These are phyloP conservation scores for Drosophila elegans DNA, from an alignment of 1,140 invertebrate species.

Conservation along the genomic window DNA sequence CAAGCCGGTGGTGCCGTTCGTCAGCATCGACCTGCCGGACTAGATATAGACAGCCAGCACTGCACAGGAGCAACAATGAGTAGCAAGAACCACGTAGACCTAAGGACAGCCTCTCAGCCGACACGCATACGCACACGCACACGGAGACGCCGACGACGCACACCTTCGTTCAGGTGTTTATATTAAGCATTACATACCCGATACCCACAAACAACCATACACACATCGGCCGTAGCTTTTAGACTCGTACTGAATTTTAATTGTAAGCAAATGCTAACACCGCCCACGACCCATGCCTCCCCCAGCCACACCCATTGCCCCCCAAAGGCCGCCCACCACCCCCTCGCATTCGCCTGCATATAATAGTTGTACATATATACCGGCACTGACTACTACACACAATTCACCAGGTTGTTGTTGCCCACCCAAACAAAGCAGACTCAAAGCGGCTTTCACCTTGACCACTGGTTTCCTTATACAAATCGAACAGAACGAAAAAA, in stretches of 20 bases:
- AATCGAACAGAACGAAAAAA: not conserved
- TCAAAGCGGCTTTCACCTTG: slow-evolving; percentile 1
- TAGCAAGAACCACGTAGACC: slow-evolving; percentile 34
- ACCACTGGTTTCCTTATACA: not conserved
- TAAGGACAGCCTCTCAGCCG: slow-evolving; percentile 36
- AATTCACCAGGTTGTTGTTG: not conserved
- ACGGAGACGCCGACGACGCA: slow-evolving; percentile 17
- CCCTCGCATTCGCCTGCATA: slow-evolving; percentile 32
- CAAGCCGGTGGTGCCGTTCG: slow-evolving; percentile 94
- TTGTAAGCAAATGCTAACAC: slow-evolving; percentile 61
- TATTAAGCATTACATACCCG: slow-evolving; percentile 34
- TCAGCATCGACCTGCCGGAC: slow-evolving; percentile 95
- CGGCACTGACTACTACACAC: not conserved
- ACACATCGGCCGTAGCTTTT: slow-evolving; percentile 68
- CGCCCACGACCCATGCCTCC: slow-evolving; percentile 14
- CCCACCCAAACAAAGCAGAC: not conserved
- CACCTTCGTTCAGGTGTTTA: slow-evolving; percentile 45
- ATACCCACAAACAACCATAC: slow-evolving; percentile 7
- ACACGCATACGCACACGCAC: slow-evolving; percentile 22
- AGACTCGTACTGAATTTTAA: slow-evolving; percentile 71
- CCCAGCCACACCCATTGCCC: not conserved
- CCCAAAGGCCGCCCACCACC: too few species aligned
- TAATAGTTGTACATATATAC: slow-evolving; percentile 44
- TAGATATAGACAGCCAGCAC: slow-evolving; percentile 85
- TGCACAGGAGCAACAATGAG: slow-evolving; percentile 16